Conservation (phyloP, 1,140 invertebrate species). For the Ips typographus region DNA sequence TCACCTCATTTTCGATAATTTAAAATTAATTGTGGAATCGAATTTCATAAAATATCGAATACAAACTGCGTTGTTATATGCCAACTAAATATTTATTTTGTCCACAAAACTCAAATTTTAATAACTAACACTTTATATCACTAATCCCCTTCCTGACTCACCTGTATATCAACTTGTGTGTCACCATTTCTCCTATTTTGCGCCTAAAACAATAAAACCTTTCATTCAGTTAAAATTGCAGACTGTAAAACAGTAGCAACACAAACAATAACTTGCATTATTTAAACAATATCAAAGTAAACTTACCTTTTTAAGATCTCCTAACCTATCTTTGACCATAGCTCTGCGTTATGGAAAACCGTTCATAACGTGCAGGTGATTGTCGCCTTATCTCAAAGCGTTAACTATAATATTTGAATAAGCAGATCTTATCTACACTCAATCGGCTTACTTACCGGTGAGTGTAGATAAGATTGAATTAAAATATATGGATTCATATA, state of each 20-base stretch:
- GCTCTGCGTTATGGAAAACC: neutral
- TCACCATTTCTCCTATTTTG: neutral
- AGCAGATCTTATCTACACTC: neutral
- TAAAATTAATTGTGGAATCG: neutral
- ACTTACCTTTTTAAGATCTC: constrained; percentile 25
- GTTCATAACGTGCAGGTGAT: neutral
- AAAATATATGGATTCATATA: neutral
- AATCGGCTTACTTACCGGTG: neutral
- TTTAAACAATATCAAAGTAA: neutral
- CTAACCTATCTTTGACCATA: constrained; percentile 36
- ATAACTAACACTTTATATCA: neutral
- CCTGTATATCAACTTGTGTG: constrained; percentile 22
- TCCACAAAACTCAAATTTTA: neutral
- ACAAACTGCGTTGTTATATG: neutral
- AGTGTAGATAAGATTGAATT: neutral
- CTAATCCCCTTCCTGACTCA: constrained; percentile 3
- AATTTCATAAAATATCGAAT: neutral
- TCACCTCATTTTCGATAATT: neutral
- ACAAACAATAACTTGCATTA: neutral
- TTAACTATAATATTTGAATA: neutral
- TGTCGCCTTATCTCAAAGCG: neutral
- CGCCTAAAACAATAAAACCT: neutral
- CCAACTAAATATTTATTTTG: neutral
- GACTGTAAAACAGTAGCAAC: neutral
- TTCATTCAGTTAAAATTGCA: neutral